Evolutionary conservation across 2,797 vertebrate species (phyloP).

Genomic region (Ptychobarbus kaznakovi): DNA sequence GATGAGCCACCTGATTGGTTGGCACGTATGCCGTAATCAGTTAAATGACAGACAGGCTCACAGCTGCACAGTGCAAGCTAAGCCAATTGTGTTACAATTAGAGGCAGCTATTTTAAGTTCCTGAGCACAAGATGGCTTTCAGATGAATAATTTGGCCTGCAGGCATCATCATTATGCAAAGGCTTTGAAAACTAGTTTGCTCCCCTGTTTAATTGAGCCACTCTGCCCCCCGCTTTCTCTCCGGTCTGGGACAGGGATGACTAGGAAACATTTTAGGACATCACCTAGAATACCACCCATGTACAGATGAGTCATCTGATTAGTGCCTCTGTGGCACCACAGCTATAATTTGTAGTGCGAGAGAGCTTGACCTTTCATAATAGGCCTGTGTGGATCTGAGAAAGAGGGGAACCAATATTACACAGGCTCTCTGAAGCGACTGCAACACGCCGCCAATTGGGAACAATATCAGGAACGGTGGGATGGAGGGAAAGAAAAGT

Average conservation of each 20-base stretch:
- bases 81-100: conserved; percentile 85
- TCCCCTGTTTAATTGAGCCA: conserved; percentile 73
- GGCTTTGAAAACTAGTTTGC: conserved; percentile 78
- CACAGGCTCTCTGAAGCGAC: conserved; percentile 30
- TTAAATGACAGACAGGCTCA: conserved; percentile 81
- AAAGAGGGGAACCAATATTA: conserved; percentile 47
- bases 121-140: conserved; percentile 78
- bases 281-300: conserved; percentile 37
- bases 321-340: conserved; percentile 39
- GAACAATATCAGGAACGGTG: conserved; percentile 48
- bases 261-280: conserved; percentile 46
- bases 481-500: conserved; percentile 54
- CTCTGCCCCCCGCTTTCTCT: conserved; percentile 62
- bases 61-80: conserved; percentile 80
- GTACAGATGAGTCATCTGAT: conserved; percentile 42
- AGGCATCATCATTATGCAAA: conserved; percentile 83
- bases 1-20: conserved; percentile 80
- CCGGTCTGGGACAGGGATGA: conserved; percentile 39
- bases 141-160: conserved; percentile 79
- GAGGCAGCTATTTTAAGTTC: conserved; percentile 81
- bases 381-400: conserved; percentile 47
- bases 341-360: conserved; percentile 32
- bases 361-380: conserved; percentile 55
- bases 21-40: conserved; percentile 76
- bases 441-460: conserved; percentile 32